Base-by-base conservation (phyloP, 2,888 invertebrate species). In the Chouioia cunea region DNA sequence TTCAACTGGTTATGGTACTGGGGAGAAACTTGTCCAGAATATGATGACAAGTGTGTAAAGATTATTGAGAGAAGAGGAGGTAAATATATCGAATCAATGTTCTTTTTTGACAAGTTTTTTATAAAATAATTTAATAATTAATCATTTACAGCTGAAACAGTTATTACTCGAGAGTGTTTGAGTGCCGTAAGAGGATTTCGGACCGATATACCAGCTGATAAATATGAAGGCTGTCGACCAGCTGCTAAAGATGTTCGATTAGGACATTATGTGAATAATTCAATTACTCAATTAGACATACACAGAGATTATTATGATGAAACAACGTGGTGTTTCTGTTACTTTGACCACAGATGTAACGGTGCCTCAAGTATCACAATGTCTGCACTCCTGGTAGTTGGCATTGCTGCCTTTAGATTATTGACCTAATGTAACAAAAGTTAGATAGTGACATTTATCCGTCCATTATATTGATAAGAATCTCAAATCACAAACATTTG, bases 271-370 rank as follows among this genome's bases (percentile, higher is more conserved):
- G 96, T 96, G 0, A 95, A 95, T 82, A 95, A 95, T 82, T 90
- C 91, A 2, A 93, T 96, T 56, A 92, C 92, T 78, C 94, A 97
- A 83, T 88, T 95, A 63, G 96, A 97, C 82, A 90, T 96, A 36
- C 92, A 92, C 86, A 93, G 96, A 77, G 89, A 93, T 80, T 91
- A 93, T 87, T 97, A 93, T 81, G 93, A 93, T 74, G 89, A 93
- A 77, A 93, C 93, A 8, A 91, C 91, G 48, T 97, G 93, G 90
- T 97, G 96, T 84, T 95, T 96, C 85, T 97, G 96, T 83, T 95
- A 94, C 83, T 91, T 96, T 75, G 96, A 96, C 85, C 93, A 96
- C 82, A 90, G 96, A 79, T 96, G 96, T 85, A 97, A 97, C 80
- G 84, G 87, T 52, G 88, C 88, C 4, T 65, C 75, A 20, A 69